Conservation (phyloP, 37 sponge, comb jelly and placozoan genomes). For the Aphrocallistes beatrix region DNA sequence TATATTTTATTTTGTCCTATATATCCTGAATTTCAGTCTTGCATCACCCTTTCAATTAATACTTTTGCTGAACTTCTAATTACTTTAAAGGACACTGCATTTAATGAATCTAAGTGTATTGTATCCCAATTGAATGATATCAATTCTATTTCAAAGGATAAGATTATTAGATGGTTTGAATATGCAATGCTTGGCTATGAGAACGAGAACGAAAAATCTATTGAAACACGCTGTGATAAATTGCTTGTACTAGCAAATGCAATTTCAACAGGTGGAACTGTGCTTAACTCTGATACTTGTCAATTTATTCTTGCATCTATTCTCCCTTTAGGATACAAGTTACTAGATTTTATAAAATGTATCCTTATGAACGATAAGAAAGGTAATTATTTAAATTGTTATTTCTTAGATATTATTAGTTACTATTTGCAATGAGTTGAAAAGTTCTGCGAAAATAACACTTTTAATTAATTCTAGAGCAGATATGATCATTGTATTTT, state of each 20-base stretch:
- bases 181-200: background rate
- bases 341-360: background rate
- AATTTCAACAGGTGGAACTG: conserved; percentile 5
- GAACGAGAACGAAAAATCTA: background rate
- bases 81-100: background rate
- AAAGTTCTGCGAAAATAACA: too few species aligned
- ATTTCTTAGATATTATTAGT: background rate
- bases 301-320: background rate
- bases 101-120: background rate
- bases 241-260: background rate
- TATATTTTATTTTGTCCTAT: background rate
- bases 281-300: background rate
- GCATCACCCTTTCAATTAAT: background rate
- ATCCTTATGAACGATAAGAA: background rate
- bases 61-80: background rate
- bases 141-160: background rate
- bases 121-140: background rate
- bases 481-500: background rate
- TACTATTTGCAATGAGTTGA: too few species aligned
- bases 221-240: background rate
- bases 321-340: background rate
- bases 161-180: background rate
- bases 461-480: too few species aligned
- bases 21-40: background rate
- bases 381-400: background rate